Evolutionary conservation across 2,888 invertebrate genomes (phyloP).

Genomic region (Micoletzkya japonica): DNA sequence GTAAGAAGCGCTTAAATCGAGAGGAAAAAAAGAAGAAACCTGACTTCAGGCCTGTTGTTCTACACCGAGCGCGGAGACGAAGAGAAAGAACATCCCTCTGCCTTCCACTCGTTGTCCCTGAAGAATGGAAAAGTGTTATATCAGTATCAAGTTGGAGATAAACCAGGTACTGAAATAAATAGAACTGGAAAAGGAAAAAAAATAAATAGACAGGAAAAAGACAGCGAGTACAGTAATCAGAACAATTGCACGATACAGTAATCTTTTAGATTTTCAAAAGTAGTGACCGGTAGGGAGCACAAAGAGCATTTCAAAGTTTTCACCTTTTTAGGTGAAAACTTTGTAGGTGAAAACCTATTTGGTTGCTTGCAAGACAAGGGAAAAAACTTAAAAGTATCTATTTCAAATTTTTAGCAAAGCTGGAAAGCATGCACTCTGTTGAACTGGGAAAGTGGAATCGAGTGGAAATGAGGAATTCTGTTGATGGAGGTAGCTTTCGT

Average conservation of each 20-base stretch:
- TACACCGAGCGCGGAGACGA: constrained; percentile 34
- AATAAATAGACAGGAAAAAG: constrained; percentile 13
- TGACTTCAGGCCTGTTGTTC: constrained; percentile 35
- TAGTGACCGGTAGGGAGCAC: too few relatives aligned
- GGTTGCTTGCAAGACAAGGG: not conserved
- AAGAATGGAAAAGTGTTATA: constrained; percentile 49
- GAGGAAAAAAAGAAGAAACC: not conserved
- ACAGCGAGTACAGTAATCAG: too few relatives aligned
- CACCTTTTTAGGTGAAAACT: too few relatives aligned
- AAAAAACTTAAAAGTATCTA: not conserved
- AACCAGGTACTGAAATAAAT: constrained; percentile 46
- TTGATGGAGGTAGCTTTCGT: constrained; percentile 16
- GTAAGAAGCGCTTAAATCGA: not conserved
- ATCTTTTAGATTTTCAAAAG: too few relatives aligned
- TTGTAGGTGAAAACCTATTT: too few relatives aligned
- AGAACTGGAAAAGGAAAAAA: constrained; percentile 16
- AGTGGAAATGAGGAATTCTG: constrained; percentile 25
- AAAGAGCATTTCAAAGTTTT: too few relatives aligned
- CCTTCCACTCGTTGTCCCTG: constrained; percentile 38
- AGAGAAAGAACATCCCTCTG: constrained; percentile 22
- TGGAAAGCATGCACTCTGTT: constrained; percentile 1
- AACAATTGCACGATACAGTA: too few relatives aligned
- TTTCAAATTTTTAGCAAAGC: not conserved
- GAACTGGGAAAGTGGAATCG: constrained; percentile 8
- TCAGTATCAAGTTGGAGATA: constrained; percentile 51